These are phyloP conservation scores for Gulo gulo DNA, from an alignment of 2,113 vertebrate genomes.

Conservation along the genomic window DNA sequence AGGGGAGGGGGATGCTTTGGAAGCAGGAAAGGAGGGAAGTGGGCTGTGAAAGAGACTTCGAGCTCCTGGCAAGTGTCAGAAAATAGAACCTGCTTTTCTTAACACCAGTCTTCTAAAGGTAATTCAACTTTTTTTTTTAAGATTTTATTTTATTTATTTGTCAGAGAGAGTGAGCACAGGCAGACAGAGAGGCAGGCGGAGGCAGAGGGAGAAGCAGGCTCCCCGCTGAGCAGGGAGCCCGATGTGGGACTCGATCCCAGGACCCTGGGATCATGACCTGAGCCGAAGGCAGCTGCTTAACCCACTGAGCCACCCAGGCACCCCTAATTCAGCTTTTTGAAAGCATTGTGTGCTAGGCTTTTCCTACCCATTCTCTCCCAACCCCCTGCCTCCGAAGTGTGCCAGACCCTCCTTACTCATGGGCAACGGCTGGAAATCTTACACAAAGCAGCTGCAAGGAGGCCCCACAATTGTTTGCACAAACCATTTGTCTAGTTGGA, in stretches of 20 bases:
- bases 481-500: background rate
- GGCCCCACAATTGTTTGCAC: fast-evolving
- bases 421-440: background rate
- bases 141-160: too few species aligned
- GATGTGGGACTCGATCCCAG: too few species aligned
- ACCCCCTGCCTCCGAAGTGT: background rate
- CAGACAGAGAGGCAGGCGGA: too few species aligned
- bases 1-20: fast-evolving
- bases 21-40: background rate
- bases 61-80: background rate
- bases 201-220: too few species aligned
- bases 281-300: too few species aligned
- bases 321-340: background rate
- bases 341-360: background rate
- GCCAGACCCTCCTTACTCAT: background rate
- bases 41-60: background rate
- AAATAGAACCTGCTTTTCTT: background rate
- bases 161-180: too few species aligned
- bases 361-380: background rate
- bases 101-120: background rate
- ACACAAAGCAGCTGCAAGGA: background rate
- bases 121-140: background rate
- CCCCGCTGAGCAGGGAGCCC: too few species aligned
- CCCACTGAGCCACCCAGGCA: too few species aligned
- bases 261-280: too few species aligned